Evolutionary conservation across 1,140 invertebrate genomes (phyloP).

Genomic region (Solenopsis invicta): DNA sequence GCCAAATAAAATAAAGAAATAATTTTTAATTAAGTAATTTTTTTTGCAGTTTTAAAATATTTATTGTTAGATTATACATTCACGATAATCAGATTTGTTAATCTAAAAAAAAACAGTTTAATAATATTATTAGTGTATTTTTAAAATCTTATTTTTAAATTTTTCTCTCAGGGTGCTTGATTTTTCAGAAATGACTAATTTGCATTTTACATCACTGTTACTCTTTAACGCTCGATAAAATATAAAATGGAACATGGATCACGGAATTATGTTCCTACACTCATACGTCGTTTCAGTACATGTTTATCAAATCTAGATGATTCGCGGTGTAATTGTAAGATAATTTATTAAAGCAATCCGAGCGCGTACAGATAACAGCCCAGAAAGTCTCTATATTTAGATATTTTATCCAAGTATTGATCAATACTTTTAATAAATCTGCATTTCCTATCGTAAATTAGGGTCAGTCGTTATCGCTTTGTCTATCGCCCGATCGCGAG

Average conservation of each 20-base stretch:
- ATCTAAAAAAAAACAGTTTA: too few species aligned
- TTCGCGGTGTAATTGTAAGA: background rate
- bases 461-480: constrained; percentile 26
- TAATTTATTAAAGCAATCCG: constrained; percentile 16
- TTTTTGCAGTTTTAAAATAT: too few species aligned
- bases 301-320: constrained; percentile 1
- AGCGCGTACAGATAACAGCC: background rate
- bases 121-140: too few species aligned
- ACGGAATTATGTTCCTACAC: background rate
- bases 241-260: background rate
- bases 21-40: too few species aligned
- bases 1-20: too few species aligned
- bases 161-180: background rate
- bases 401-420: background rate
- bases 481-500: background rate
- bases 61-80: too few species aligned
- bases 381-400: background rate
- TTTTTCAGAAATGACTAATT: background rate
- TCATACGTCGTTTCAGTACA: background rate
- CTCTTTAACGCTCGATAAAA: background rate
- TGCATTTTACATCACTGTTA: background rate
- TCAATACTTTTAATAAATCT: constrained; percentile 17
- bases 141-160: too few species aligned
- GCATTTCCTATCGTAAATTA: constrained; percentile 23
- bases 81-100: too few species aligned